A percentile compares a stretch with the other conserved stretches of the same genome.
Conservation (phyloP, 2,113 vertebrate species). For the Hippolais icterina region DNA sequence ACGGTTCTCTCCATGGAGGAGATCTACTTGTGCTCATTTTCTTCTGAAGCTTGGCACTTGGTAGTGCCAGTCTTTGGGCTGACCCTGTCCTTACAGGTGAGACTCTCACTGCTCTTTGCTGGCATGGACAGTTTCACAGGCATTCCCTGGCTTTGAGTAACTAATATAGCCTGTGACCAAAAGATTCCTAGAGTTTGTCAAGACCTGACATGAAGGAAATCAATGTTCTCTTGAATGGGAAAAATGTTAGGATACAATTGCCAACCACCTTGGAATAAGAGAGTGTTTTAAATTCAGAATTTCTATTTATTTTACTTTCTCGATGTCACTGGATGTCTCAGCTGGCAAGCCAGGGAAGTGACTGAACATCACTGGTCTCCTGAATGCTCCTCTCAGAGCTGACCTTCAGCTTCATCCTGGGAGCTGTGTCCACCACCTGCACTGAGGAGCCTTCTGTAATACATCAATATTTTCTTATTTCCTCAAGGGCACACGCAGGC, state of each 20-base stretch:
- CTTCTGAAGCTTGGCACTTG: neutral
- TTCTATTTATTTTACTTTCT: neutral
- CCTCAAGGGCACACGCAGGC: neutral
- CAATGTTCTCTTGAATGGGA: neutral
- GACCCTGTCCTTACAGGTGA: neutral
- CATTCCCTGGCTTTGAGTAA: neutral
- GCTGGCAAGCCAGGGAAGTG: neutral
- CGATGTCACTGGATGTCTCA: rapidly evolving
- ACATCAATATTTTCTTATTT: neutral
- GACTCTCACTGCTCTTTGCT: neutral
- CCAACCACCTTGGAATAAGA: neutral
- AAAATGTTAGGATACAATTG: neutral
- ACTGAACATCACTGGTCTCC: neutral
- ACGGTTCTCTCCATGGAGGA: neutral
- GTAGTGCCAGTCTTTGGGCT: neutral
- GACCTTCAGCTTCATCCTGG: neutral
- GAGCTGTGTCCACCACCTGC: neutral
- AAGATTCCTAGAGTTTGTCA: neutral
- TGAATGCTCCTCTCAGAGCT: neutral
- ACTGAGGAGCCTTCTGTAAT: neutral
- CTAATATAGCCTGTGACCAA: neutral
- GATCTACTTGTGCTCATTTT: neutral
- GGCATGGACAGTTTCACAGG: neutral
- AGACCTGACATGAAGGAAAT: neutral
- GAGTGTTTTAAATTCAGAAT: neutral